Evolutionary conservation across 1,140 invertebrate genomes (phyloP).

Genomic region (Cataglyphis hispanica): DNA sequence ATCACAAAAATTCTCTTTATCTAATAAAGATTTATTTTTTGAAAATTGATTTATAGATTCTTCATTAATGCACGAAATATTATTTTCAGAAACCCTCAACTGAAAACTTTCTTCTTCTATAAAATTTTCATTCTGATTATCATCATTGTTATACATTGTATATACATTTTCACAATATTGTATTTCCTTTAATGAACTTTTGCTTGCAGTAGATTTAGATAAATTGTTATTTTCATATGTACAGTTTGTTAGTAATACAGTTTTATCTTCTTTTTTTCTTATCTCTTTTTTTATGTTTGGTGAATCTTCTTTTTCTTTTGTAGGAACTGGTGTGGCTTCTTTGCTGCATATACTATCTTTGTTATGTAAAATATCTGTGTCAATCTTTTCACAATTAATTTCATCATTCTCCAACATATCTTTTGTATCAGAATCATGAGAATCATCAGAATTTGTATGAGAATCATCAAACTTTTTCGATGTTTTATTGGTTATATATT

Average conservation of each 20-base stretch:
- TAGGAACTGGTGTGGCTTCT: not conserved
- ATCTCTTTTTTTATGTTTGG: not conserved
- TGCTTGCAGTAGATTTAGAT: not conserved
- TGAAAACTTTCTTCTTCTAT: not conserved
- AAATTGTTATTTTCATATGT: not conserved
- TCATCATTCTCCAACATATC: not conserved
- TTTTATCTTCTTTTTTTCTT: not conserved
- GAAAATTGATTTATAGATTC: not conserved
- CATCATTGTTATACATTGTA: too few relatives aligned
- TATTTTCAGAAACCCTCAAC: not conserved
- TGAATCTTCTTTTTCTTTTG: not conserved
- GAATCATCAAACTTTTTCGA: not conserved
- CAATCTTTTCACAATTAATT: not conserved
- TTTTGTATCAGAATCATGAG: not conserved
- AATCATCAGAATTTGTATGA: not conserved
- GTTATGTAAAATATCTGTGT: not conserved
- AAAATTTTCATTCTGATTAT: not conserved
- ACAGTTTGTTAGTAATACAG: not conserved
- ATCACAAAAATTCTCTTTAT: not conserved
- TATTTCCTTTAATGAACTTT: not conserved
- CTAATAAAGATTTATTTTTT: not conserved
- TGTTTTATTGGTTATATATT: not conserved
- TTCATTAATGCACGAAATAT: not conserved
- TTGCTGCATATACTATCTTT: not conserved
- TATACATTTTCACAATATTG: not conserved